These are phyloP conservation scores for Daktulosphaira vitifoliae DNA, from an alignment of 1,140 invertebrate species.

Conservation along the genomic window DNA sequence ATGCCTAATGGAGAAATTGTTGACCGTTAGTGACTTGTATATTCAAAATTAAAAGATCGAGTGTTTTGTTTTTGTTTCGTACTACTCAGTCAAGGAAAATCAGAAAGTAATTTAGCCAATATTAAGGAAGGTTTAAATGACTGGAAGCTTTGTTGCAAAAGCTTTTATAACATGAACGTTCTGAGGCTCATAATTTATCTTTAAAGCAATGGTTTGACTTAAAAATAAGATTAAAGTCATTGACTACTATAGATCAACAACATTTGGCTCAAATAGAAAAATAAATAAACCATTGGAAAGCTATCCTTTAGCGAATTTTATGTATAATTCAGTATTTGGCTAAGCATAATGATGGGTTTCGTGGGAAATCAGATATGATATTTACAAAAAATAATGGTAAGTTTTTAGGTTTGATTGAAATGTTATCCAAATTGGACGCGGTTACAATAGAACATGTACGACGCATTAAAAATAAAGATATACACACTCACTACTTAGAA, in stretches of 20 bases:
- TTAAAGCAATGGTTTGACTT: neutral
- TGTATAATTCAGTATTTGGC: neutral
- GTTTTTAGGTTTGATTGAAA: conserved; percentile 5
- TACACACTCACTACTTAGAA: neutral
- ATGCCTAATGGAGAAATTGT: neutral
- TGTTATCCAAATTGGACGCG: neutral
- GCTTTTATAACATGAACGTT: neutral
- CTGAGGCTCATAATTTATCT: neutral
- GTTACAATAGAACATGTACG: neutral
- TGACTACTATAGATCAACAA: neutral
- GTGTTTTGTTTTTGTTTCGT: too few relatives aligned
- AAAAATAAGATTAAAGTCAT: neutral
- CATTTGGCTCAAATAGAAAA: neutral
- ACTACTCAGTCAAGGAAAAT: too few relatives aligned
- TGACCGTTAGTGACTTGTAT: conserved; percentile 1
- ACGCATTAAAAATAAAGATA: neutral
- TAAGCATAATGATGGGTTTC: neutral
- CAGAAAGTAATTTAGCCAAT: too few relatives aligned
- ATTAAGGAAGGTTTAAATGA: neutral
- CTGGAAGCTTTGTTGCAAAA: neutral
- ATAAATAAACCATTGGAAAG: conserved; percentile 9
- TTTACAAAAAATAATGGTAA: conserved; percentile 2
- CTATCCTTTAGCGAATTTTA: neutral
- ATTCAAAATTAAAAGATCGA: conserved; percentile 1
- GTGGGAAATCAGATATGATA: neutral